These are phyloP conservation scores for Stichopus chloronotus DNA, from an alignment of 35 echinoderm and acorn worm genomes.

Conservation along the genomic window DNA sequence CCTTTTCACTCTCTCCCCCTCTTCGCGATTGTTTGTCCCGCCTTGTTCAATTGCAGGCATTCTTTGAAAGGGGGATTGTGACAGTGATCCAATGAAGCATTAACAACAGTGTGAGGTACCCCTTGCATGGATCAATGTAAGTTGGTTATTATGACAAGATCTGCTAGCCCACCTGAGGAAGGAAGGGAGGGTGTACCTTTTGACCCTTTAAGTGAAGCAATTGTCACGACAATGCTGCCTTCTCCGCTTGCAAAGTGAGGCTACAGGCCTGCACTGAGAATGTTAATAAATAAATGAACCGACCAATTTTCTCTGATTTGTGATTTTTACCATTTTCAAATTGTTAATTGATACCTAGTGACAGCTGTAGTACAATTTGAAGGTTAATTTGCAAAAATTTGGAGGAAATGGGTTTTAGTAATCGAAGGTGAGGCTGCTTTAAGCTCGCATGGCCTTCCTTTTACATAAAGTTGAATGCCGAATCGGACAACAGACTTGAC, in stretches of 20 bases:
- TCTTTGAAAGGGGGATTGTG: background rate
- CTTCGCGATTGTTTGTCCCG: background rate
- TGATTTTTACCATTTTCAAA: too few relatives aligned
- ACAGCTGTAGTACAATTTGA: too few relatives aligned
- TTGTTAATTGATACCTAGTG: too few relatives aligned
- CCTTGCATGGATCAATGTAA: background rate
- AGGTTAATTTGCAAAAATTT: too few relatives aligned
- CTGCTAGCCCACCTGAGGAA: background rate
- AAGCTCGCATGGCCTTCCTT: too few relatives aligned
- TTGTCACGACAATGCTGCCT: background rate
- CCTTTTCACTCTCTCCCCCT: background rate
- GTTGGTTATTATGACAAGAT: background rate
- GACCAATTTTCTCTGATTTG: too few relatives aligned
- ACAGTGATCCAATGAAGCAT: background rate
- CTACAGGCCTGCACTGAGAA: too few relatives aligned
- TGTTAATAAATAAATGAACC: too few relatives aligned
- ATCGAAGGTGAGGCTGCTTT: too few relatives aligned
- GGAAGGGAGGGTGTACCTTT: background rate
- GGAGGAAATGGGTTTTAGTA: too few relatives aligned
- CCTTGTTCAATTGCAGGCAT: background rate
- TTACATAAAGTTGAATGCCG: too few relatives aligned
- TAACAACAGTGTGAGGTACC: background rate
- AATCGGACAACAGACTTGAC: too few relatives aligned
- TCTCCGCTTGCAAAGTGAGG: background rate
- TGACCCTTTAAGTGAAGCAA: background rate